phyloP scores from a whole-genome alignment of 2,113 vertebrate genomes.

The Rhabdornis inornatus region DNA sequence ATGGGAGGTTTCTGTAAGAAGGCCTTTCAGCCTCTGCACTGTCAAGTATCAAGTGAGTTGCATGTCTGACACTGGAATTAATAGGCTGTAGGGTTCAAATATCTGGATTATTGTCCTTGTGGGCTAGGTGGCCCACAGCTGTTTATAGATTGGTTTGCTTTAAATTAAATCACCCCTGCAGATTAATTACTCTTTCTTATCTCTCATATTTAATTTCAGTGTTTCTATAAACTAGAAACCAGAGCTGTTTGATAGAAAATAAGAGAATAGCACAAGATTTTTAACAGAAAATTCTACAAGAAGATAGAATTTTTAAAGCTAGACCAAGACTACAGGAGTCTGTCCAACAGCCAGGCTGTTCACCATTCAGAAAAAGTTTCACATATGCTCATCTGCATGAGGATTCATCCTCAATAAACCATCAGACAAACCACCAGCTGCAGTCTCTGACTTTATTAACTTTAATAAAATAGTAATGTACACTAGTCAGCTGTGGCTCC shows the following conservation, averaged over 20 bases:
- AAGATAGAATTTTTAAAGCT: background rate
- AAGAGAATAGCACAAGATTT: background rate
- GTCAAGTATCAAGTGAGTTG: background rate
- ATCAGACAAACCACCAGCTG: background rate
- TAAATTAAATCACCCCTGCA: background rate
- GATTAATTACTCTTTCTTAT: background rate
- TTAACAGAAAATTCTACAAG: background rate
- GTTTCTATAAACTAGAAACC: background rate
- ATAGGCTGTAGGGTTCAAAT: background rate
- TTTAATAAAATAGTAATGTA: background rate
- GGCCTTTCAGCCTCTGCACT: background rate
- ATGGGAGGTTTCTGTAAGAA: background rate
- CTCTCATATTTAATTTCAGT: background rate
- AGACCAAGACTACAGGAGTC: background rate
- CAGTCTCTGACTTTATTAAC: background rate
- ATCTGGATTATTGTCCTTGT: background rate
- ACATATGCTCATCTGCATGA: background rate
- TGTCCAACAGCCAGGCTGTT: background rate
- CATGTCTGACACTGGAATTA: background rate
- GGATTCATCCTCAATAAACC: background rate
- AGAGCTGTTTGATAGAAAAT: background rate
- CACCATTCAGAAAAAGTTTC: background rate
- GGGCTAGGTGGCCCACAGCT: background rate
- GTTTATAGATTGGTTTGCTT: background rate
- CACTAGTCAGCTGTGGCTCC: background rate